phyloP scores from a whole-genome alignment of 1,140 invertebrate species.

The Cephus cinctus region DNA sequence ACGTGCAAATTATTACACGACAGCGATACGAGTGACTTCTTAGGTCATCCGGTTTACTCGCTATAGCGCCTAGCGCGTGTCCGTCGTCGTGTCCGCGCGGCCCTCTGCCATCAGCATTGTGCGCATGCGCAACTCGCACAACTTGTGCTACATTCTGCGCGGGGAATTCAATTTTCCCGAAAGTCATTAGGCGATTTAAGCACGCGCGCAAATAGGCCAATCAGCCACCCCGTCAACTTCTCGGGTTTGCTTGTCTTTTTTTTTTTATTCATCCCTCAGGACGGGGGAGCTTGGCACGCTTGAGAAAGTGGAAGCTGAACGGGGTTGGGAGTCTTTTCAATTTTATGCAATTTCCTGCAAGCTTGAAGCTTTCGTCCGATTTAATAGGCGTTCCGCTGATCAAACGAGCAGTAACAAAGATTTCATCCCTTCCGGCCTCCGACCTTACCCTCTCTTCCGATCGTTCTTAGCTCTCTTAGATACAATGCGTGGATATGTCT shows the following conservation, averaged over 20 bases:
- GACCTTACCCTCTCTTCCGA: no score
- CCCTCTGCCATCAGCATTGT: no score
- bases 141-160: no score
- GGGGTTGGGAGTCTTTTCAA: slow-evolving; percentile 25
- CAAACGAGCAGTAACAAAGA: slow-evolving; percentile 33
- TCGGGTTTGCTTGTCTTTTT: not conserved
- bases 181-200: slow-evolving; percentile 19
- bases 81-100: no score
- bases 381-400: slow-evolving; percentile 35
- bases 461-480: no score
- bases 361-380: slow-evolving; percentile 26
- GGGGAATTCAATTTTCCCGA: slow-evolving; percentile 20
- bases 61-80: no score
- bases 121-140: no score
- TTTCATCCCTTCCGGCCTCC: no score
- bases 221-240: slow-evolving; percentile 6
- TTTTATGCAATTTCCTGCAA: slow-evolving; percentile 38
- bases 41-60: no score
- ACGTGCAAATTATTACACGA: no score
- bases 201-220: slow-evolving; percentile 17
- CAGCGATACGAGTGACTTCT: no score
- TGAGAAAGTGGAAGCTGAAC: not conserved
- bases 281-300: not conserved
- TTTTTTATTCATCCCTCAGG: slow-evolving; percentile 9
- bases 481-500: no score